Conservation (phyloP, 2,888 invertebrate species). For the Aphelenchoides bicaudatus region DNA sequence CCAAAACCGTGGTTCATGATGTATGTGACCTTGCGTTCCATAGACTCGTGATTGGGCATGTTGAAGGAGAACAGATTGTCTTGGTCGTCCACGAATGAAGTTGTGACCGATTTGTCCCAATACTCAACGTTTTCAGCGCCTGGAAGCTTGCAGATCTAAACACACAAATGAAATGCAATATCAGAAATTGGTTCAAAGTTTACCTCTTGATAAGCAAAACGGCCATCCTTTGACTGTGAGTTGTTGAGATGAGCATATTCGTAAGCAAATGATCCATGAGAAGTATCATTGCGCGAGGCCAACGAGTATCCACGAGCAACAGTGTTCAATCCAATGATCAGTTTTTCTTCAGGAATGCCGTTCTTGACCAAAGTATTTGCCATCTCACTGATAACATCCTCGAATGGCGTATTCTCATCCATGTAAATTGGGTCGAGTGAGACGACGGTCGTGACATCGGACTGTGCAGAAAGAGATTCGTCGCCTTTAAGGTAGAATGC, state of each 20-base stretch:
- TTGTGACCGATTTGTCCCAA: constrained; percentile 16
- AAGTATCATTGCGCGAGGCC: not conserved
- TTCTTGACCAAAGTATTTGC: constrained; percentile 15
- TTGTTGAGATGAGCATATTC: not conserved
- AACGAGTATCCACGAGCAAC: constrained; percentile 29
- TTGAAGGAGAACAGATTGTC: constrained; percentile 25
- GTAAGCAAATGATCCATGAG: not conserved
- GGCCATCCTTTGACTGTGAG: constrained; percentile 24
- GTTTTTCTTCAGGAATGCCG: constrained; percentile 28
- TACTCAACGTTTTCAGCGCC: not conserved
- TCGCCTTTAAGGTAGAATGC: constrained; percentile 31
- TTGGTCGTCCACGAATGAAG: constrained; percentile 22
- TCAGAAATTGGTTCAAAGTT: not conserved
- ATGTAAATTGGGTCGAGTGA: constrained; percentile 25
- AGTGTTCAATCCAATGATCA: constrained; percentile 30
- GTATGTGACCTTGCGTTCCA: constrained; percentile 26
- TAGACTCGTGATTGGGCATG: constrained; percentile 19
- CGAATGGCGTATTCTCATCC: constrained; percentile 2
- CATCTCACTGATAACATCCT: constrained; percentile 23
- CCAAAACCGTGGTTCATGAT: constrained; percentile 25
- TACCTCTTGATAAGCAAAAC: constrained; percentile 30
- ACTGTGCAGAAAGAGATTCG: constrained; percentile 21
- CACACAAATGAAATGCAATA: constrained; percentile 1
- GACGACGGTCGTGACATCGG: constrained; percentile 21
- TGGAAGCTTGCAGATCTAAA: constrained; percentile 23